Conservation (phyloP, 1,140 invertebrate species). For the Anastatus disparis region DNA sequence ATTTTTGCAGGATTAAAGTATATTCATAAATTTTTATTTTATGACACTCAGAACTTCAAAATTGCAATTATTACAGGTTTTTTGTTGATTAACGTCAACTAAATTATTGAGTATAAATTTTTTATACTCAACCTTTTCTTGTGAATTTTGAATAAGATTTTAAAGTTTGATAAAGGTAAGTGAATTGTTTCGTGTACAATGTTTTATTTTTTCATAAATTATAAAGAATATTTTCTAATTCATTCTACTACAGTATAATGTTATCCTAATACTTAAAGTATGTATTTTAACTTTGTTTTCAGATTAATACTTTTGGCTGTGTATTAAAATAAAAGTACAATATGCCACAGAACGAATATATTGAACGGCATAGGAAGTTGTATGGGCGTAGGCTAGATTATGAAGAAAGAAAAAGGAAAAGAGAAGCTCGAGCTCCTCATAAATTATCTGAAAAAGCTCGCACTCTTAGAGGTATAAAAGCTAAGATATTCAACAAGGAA, state of each 20-base stretch:
- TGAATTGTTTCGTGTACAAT: conserved; percentile 43
- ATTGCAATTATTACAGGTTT: conserved; percentile 27
- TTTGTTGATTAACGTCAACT: not conserved
- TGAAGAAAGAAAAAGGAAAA: conserved; percentile 96
- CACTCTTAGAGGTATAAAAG: conserved; percentile 94
- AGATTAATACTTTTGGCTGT: not conserved
- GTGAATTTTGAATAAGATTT: conserved; percentile 21
- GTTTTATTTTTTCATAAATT: conserved; percentile 11
- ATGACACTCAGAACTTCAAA: conserved; percentile 24
- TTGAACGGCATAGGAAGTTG: conserved; percentile 96
- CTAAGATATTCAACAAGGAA: conserved; percentile 97
- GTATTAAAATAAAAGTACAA: conserved; percentile 50
- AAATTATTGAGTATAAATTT: not conserved
- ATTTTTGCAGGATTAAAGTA: too few species aligned
- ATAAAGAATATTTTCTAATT: not conserved
- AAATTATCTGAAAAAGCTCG: conserved; percentile 90
- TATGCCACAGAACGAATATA: conserved; percentile 99
- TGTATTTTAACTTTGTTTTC: conserved; percentile 13
- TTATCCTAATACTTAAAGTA: conserved; percentile 4
- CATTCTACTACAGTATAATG: not conserved
- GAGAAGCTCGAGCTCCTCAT: conserved; percentile 92
- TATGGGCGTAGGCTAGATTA: conserved; percentile 96
- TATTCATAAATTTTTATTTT: too few species aligned
- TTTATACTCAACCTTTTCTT: conserved; percentile 4
- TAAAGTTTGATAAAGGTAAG: conserved; percentile 35